Evolutionary conservation across 2,113 vertebrate genomes (phyloP), one percentile per base, ranked within the genome.

Genomic region (Alces alces): DNA sequence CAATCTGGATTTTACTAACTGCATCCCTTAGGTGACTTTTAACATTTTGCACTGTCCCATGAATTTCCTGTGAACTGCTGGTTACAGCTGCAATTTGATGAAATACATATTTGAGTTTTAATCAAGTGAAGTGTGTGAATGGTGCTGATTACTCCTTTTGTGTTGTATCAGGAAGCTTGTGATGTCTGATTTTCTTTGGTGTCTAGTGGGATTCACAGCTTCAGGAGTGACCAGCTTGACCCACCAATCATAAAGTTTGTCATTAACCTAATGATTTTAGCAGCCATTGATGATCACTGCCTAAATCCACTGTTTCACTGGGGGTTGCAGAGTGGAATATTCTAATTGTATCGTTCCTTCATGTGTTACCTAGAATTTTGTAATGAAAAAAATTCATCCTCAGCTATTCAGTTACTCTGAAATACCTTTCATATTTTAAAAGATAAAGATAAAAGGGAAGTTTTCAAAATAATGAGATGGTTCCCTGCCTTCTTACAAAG

Each of bases 381-480:
- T 89, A 95, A 47, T 95, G 52, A 90, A 94, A 94, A 95, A 85
- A 8, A 57, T 30, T 90, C n/a, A 36, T 70, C 88, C 17, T 84
- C 36, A 50, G 55, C 54, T 86, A 5, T 66, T 85, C 3, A 54
- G 0, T 94, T 86, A 58, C 16, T 19, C 36, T 76, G 27, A 96
- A 90, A 43, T 36, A 73, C 6, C 6, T 87, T 85, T 93, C 30
- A 73, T 54, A 55, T 60, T 70, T 30, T 17, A 58, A 89, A 89
- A 83, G 7, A 12, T 19, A 89, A 39, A 84, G 28, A 36, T 92
- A 70, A 94, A 96, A 93, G 23, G 3, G 50, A 83, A 9, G 14
- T 47, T 92, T 95, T 87, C 28, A 70, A 95, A 92, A 78, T 79
- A 36, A 73, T 61, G 52, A 92, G 9, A 30, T 90, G 4, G n/a